Percentiles rank a stretch among this genome's conserved stretches.
phyloP scores from a whole-genome alignment of 2,888 invertebrate genomes.

The Homarus gammarus region DNA sequence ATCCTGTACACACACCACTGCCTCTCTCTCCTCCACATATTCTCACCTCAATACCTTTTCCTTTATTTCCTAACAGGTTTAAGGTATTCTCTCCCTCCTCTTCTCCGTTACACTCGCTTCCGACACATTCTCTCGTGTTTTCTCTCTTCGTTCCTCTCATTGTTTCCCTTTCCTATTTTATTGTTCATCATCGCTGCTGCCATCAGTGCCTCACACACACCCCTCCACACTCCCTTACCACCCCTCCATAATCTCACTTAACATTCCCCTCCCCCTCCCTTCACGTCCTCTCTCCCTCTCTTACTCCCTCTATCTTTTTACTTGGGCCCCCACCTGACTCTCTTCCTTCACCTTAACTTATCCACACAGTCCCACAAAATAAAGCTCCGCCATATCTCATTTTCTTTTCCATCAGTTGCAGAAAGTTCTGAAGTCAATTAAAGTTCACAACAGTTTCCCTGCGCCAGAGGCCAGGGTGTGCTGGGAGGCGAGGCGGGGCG shows the following conservation, averaged over 20 bases:
- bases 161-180: too few species aligned
- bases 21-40: background rate
- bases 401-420: constrained; percentile 39
- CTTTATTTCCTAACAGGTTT: background rate
- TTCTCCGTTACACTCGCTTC: background rate
- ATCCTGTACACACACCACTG: background rate
- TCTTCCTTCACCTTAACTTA: background rate
- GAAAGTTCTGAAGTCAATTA: constrained; percentile 40
- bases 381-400: constrained; percentile 33
- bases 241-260: background rate
- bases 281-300: constrained; percentile 13
- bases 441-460: constrained; percentile 30
- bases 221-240: background rate
- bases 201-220: background rate
- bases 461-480: background rate
- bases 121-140: background rate
- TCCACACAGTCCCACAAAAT: constrained; percentile 13
- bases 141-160: background rate
- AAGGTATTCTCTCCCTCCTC: background rate
- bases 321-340: background rate
- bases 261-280: background rate
- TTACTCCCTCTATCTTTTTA: background rate
- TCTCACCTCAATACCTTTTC: too few species aligned
- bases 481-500: too few species aligned
- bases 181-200: background rate